Evolutionary conservation across 2,113 vertebrate species (phyloP), one percentile per base, ranked within the genome.

Genomic region (Epinephelus lanceolatus): DNA sequence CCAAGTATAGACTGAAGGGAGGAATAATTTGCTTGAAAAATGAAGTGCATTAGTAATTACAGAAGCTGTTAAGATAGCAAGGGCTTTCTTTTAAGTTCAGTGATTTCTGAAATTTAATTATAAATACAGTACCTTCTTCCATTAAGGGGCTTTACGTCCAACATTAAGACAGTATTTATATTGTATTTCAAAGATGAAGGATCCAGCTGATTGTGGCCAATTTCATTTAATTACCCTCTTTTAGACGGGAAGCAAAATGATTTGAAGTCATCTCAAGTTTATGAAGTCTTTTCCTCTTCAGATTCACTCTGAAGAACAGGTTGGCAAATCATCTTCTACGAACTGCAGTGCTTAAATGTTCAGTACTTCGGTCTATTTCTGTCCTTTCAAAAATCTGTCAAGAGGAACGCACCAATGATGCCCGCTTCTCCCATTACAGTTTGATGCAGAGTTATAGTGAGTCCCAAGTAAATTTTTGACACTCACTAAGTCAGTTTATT

Each of bases 111-210:
- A 52, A 40, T 42, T 40, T 23, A 19, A 27, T 78, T 59, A 18
- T 57, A 45, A 19, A 45, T 2, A 17, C 19, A 66, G 37, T 18
- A 23, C 49, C 63, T 77, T 51, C 15, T 55, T 69, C 55, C 45
- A 45, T 47, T 13, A 47, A 45, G 23, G 61, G 75, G 55, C 61
- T 84, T 80, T 73, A 70, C 52, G 37, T 77, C n/a, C 47, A 80
- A n/a, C 63, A 60, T 42, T 19, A 59, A 30, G 23, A 57, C 49
- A n/a, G 6, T 19, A 27, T 40, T 60, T 21, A 18, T 23, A 15
- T 47, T n/a, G 3, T 47, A 67, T 51, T 18, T 18, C 19, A 81
- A 17, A 30, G 40, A 59, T 40, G 23, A 62, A 42, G 45, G 27
- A 66, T 78, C 53, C 60, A 37, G 51, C 65, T 71, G 17, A 7